These are phyloP conservation scores for Bombylius major DNA, from an alignment of 2,888 invertebrate species.

Conservation along the genomic window DNA sequence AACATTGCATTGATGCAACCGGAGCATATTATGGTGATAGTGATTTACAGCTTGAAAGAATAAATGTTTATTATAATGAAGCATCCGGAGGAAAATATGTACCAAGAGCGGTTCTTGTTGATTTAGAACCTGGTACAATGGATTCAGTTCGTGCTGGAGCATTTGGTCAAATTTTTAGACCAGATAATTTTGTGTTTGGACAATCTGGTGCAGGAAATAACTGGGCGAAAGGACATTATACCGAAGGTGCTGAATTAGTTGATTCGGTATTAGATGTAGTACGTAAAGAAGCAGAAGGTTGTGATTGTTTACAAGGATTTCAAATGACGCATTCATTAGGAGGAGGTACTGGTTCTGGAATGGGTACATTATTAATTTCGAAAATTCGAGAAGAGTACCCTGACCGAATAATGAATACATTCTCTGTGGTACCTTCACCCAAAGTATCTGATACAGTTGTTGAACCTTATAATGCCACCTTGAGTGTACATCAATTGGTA, in stretches of 20 bases:
- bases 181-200: conserved; percentile 92
- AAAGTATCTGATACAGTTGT: conserved; percentile 52
- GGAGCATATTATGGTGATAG: conserved; percentile 84
- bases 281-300: conserved; percentile 75
- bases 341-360: conserved; percentile 79
- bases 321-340: conserved; percentile 73
- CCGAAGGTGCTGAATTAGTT: conserved; percentile 78
- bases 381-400: conserved; percentile 85
- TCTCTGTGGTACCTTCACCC: conserved; percentile 72
- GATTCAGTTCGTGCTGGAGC: conserved; percentile 91
- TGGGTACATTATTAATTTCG: conserved; percentile 77
- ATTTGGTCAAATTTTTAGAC: conserved; percentile 86
- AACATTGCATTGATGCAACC: conserved; percentile 87
- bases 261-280: conserved; percentile 78
- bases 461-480: conserved; percentile 82
- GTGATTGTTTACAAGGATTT: conserved; percentile 84
- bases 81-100: conserved; percentile 90
- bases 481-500: conserved; percentile 77
- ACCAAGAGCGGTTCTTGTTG: conserved; percentile 84
- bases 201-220: conserved; percentile 77
- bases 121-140: conserved; percentile 96
- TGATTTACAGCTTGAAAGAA: conserved; percentile 84
- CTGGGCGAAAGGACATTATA: conserved; percentile 89
- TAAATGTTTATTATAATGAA: conserved; percentile 93
- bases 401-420: conserved; percentile 76